Evolutionary conservation across 2,888 invertebrate genomes (phyloP).

Genomic region (Melanchra persicariae): DNA sequence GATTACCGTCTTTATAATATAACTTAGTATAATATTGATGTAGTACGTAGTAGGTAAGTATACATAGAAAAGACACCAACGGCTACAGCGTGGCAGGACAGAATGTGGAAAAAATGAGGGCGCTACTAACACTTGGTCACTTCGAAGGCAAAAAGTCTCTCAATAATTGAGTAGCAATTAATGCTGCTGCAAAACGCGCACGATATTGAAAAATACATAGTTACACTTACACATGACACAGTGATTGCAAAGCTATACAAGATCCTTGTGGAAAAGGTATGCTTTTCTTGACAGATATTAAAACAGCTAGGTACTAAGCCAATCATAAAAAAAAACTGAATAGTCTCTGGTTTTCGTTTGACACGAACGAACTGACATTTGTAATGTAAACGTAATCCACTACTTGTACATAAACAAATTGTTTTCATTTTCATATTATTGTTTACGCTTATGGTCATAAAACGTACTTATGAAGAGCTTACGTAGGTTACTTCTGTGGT

Average conservation of each 20-base stretch:
- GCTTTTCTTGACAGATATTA: background rate
- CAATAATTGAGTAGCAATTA: no score
- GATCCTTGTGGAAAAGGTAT: background rate
- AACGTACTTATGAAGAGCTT: constrained; percentile 75
- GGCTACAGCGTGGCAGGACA: no score
- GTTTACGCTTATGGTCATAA: constrained; percentile 77
- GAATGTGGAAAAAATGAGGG: no score
- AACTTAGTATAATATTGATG: no score
- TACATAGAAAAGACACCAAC: no score
- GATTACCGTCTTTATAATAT: no score
- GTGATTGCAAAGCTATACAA: background rate
- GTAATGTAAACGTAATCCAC: constrained; percentile 66
- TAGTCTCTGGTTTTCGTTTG: constrained; percentile 28
- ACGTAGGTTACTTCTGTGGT: constrained; percentile 65
- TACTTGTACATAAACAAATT: constrained; percentile 70
- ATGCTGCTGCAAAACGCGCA: no score
- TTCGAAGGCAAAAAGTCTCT: no score
- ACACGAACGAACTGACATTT: constrained; percentile 55
- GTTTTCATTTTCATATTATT: constrained; percentile 79
- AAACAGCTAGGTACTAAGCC: constrained; percentile 20
- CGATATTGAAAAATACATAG: background rate
- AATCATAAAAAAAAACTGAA: constrained; percentile 8
- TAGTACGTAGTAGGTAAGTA: no score
- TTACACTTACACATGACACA: no score
- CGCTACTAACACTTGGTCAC: no score